These are phyloP conservation scores for Saccostrea echinata DNA, from an alignment of 1,140 invertebrate species.

Conservation along the genomic window DNA sequence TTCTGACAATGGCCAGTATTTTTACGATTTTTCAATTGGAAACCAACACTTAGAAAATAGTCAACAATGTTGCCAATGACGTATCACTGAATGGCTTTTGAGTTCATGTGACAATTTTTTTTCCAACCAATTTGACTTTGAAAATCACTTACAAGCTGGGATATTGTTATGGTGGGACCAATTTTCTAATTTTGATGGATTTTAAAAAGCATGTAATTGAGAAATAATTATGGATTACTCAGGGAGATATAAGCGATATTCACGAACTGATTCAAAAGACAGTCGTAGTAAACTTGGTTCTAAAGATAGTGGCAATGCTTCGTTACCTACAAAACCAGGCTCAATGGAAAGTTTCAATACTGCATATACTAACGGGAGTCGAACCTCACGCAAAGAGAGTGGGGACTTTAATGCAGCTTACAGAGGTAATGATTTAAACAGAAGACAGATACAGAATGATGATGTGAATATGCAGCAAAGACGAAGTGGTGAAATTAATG, in stretches of 20 bases:
- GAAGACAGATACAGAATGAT: neutral
- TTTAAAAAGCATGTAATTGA: slow-evolving; percentile 10
- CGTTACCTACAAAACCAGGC: neutral
- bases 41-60: neutral
- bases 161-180: neutral
- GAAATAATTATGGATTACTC: slow-evolving; percentile 17
- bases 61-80: slow-evolving; percentile 13
- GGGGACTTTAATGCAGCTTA: neutral
- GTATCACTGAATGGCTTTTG: neutral
- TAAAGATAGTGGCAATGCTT: slow-evolving; percentile 12
- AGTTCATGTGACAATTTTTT: neutral
- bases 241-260: slow-evolving; percentile 24
- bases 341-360: neutral
- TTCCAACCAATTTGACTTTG: neutral
- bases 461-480: neutral
- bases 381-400: neutral
- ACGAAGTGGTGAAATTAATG: neutral
- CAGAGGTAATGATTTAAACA: neutral
- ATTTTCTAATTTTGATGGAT: slow-evolving; percentile 24
- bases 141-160: neutral
- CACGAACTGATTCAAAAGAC: slow-evolving; percentile 12
- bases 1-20: neutral
- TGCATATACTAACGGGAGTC: neutral
- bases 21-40: neutral
- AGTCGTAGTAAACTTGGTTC: slow-evolving; percentile 28